Evolutionary conservation across 2,113 vertebrate species (phyloP), one percentile per base, ranked within the genome.

Genomic region (Upupa epops): DNA sequence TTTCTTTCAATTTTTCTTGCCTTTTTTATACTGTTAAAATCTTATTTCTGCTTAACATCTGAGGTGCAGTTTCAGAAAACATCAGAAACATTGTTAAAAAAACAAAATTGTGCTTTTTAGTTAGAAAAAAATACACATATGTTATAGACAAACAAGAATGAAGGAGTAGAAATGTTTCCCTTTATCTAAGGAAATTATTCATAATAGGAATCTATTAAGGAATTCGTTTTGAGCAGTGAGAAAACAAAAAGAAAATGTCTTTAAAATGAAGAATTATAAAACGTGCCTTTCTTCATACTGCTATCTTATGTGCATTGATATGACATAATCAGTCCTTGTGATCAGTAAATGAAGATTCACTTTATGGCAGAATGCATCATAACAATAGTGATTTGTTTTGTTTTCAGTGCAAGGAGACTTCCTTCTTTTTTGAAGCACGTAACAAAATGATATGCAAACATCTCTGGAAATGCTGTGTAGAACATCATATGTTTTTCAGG

Each of bases 401-500:
- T 34, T 93, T 94, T 83, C 96, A 99, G 99, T 98, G 98, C 94
- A 98, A 96, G 37, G 98, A 99, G 96, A 99, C 98, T 18, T 99
- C 98, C 2, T 99, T 98, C 96, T 98, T 98, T 96, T 99, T 99
- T 93, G 98, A 99, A 92, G 97, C 98, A 29, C 96, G 94, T 52
- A 98, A 96, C 95, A 98, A 98, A 92, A 93, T 90, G 18, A 97
- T 97, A 29, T 99, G 99, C 94, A 99, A 98, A 93, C 97, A 98
- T 94, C 97, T 99, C 72, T 99, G 98, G 98, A 99, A 98, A 68
- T 98, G 98, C 88, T 99, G 98, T 74, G 98, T 99, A 19, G 98
- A 99, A 45, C 97, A 99, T 92, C 99, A 99, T 45, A 98, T 97
- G 0, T 99, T 99, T 96, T 99, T 99, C 97, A 98, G 99, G 98